Conservation (phyloP, 2,888 invertebrate genomes). For the Litoditis marina region DNA sequence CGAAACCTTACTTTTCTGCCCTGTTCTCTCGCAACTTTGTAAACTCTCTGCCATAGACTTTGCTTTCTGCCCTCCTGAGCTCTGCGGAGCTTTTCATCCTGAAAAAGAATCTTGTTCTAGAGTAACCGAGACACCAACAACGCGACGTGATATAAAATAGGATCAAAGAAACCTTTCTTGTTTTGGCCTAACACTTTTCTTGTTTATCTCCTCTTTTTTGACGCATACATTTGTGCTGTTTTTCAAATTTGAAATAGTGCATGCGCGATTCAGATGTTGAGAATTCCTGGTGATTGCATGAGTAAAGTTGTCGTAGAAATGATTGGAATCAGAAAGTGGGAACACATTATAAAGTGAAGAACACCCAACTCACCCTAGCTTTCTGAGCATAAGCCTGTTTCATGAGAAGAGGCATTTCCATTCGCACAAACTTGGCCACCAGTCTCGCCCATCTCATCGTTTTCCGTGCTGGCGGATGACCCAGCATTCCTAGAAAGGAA, state of each 20-base stretch:
- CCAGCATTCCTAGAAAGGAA: conserved; percentile 44
- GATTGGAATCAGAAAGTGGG: too few species aligned
- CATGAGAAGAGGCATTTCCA: conserved; percentile 58
- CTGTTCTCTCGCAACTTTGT: conserved; percentile 36
- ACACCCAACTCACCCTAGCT: conserved; percentile 44
- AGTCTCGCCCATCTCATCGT: conserved; percentile 50
- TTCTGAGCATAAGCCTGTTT: conserved; percentile 57
- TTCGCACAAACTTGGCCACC: conserved; percentile 45
- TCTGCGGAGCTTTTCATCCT: conserved; percentile 43
- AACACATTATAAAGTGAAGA: too few species aligned
- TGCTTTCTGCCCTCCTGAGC: conserved; percentile 36
- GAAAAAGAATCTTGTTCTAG: conserved; percentile 1
- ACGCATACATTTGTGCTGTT: not conserved
- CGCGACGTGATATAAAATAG: not conserved
- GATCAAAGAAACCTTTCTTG: not conserved
- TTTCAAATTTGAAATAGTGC: too few species aligned
- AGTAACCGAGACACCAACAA: not conserved
- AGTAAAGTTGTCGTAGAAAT: too few species aligned
- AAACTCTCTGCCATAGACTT: conserved; percentile 46
- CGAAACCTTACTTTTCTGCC: conserved; percentile 18
- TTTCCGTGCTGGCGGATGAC: conserved; percentile 48
- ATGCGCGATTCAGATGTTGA: too few species aligned
- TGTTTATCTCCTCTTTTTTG: not conserved
- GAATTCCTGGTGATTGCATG: too few species aligned
- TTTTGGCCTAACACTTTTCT: too few species aligned